Base-by-base conservation (phyloP, 2,888 invertebrate genomes). In the Tachina grossa region DNA sequence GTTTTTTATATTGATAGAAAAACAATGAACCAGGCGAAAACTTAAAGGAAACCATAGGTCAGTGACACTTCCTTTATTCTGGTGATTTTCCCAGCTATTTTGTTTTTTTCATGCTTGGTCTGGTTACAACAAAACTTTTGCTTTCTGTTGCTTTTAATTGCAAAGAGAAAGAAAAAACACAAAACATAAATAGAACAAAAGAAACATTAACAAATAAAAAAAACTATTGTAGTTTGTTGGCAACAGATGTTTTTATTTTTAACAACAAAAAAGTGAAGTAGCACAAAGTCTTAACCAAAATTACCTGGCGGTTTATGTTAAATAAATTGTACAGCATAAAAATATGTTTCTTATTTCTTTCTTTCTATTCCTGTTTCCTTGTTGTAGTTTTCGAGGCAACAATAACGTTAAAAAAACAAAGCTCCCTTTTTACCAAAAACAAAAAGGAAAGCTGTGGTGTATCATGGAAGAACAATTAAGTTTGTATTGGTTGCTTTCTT, bases 61-160 rank as follows among this genome's bases (percentile, higher is more conserved):
- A 71, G 71, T 76, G 83, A 85, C 71, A 85, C 66, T 85, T 85
- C 85, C 82, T 78, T 74, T 68, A 43, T 66, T 43, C n/a, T 41
- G 66, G 4, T 41, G 55, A 77, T 49, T 66, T 66, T 57, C 47
- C 39, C 41, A 16, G 13, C 39, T 19, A 57, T 53, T n/a, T 53
- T 53, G 0, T 31, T 31, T 31, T 6, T 5, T 41, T 47, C 13
- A 31, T 41, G 55, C 45, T 51, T 57, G 16, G 22, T 65, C 57
- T 66, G 59, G 5, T 66, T 43, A 41, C 19, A 59, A 49, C 22
- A 81, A 59, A 76, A 83, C 85, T 85, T 85, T 85, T 85, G 78
- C 82, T 82, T 82, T 82, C 78, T 85, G 45, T 80, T 76, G 61
- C 66, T 83, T 14, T 74, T 77, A 74, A 74, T 78, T 71, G 66